Evolutionary conservation across 2,113 vertebrate genomes (phyloP).

Genomic region (Corythornis vintsioides): DNA sequence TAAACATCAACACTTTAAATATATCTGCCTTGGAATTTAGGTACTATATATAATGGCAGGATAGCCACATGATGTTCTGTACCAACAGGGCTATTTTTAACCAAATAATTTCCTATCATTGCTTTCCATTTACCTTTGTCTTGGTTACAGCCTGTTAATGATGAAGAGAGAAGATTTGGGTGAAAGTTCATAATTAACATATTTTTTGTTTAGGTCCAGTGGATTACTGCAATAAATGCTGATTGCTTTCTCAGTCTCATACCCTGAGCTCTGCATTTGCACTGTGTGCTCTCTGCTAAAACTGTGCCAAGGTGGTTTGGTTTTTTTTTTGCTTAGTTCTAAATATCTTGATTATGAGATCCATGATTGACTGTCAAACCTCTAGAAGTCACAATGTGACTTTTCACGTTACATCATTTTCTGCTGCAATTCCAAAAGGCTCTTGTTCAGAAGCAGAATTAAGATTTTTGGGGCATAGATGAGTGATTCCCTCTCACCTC

Average conservation of each 20-base stretch:
- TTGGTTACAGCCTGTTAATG: not conserved
- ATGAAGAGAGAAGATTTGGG: not conserved
- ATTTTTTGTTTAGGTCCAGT: not conserved
- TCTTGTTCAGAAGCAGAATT: not conserved
- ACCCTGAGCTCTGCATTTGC: not conserved
- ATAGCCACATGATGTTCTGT: not conserved
- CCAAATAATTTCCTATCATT: not conserved
- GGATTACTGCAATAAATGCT: not conserved
- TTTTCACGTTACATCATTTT: not conserved
- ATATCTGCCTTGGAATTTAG: not conserved
- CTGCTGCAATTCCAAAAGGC: not conserved
- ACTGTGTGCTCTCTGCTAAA: not conserved
- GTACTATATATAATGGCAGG: not conserved
- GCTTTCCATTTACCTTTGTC: not conserved
- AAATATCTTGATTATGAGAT: not conserved
- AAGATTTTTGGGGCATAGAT: not conserved
- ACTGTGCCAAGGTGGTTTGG: not conserved
- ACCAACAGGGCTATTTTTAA: not conserved
- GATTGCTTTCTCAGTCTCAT: not conserved
- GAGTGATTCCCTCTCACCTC: not conserved
- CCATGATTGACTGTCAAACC: rapidly evolving
- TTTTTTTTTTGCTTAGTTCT: not conserved
- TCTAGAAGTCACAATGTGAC: not conserved
- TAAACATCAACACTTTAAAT: not conserved
- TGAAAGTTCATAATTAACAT: constrained; percentile 30